Evolutionary conservation across 1,140 invertebrate species (phyloP).

Genomic region (Drosophila parvula): DNA sequence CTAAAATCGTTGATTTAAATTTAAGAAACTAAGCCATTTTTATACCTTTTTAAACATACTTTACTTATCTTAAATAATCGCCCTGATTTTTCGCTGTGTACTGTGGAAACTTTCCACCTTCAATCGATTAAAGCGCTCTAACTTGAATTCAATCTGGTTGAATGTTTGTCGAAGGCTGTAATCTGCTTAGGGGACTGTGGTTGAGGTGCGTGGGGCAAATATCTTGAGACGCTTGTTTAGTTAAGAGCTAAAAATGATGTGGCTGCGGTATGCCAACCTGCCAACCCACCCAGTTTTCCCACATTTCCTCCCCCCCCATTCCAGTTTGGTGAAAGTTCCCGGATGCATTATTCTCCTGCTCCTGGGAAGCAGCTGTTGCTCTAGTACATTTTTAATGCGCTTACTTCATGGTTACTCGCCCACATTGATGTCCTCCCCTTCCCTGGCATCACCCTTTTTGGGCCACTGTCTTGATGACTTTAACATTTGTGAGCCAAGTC

Average conservation of each 20-base stretch:
- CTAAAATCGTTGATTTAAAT: too few species aligned
- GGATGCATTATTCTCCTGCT: conserved; percentile 30
- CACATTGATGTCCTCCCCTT: conserved; percentile 7
- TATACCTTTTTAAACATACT: too few species aligned
- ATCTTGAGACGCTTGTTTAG: conserved; percentile 49
- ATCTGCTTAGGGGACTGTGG: conserved; percentile 40
- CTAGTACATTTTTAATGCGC: conserved; percentile 56
- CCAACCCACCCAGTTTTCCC: background rate
- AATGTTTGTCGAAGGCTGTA: conserved; percentile 49
- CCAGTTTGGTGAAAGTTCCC: background rate
- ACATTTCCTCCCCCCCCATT: background rate
- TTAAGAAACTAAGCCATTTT: too few species aligned
- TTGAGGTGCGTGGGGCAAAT: conserved; percentile 46
- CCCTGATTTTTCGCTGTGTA: conserved; percentile 1
- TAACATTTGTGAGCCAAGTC: conserved; percentile 16
- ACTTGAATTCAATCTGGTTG: conserved; percentile 31
- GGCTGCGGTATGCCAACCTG: conserved; percentile 32
- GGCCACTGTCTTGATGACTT: conserved; percentile 21
- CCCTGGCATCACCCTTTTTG: background rate
- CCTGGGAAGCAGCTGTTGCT: conserved; percentile 56
- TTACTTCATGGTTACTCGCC: conserved; percentile 27
- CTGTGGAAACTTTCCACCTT: conserved; percentile 1
- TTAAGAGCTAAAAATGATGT: conserved; percentile 54
- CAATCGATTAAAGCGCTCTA: conserved; percentile 18
- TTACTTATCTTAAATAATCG: too few species aligned